phyloP scores from a whole-genome alignment of 2,113 vertebrate genomes.

The Salvelinus sp. region DNA sequence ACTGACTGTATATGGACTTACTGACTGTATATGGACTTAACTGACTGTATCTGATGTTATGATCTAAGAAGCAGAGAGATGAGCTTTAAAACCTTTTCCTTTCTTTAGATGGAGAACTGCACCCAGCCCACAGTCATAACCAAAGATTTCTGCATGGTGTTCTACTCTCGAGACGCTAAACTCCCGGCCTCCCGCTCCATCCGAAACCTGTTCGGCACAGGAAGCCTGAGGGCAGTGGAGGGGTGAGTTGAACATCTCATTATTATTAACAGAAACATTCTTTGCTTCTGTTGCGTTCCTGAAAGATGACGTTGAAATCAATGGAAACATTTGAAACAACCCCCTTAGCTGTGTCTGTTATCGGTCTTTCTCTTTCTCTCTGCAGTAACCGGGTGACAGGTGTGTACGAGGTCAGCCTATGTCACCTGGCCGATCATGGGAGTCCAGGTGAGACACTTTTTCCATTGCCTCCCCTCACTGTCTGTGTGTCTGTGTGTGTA shows the following conservation, averaged over 20 bases:
- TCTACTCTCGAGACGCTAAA: constrained; percentile 93
- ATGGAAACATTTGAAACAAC: background rate
- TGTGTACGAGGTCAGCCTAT: constrained; percentile 93
- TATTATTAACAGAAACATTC: background rate
- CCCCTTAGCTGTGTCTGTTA: background rate
- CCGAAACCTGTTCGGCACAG: constrained; percentile 90
- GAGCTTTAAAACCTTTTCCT: constrained; percentile 18
- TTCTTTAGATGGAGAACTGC: constrained; percentile 91
- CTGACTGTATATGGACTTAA: too few relatives aligned
- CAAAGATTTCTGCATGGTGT: constrained; percentile 99
- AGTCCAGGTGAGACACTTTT: constrained; percentile 85
- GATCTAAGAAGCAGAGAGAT: constrained; percentile 22
- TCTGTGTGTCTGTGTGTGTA: background rate
- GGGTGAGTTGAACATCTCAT: constrained; percentile 73
- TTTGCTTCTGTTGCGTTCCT: background rate
- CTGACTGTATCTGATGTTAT: background rate
- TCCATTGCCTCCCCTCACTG: background rate
- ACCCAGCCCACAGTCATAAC: constrained; percentile 91
- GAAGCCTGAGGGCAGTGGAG: constrained; percentile 85
- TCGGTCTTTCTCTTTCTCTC: background rate
- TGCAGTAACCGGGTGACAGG: constrained; percentile 91
- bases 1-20: too few relatives aligned
- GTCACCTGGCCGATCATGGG: constrained; percentile 85
- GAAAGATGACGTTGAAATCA: background rate
- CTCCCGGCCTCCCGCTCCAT: constrained; percentile 93